These are phyloP conservation scores for Mechanitis messenoides DNA, from an alignment of 2,888 invertebrate species.

Conservation along the genomic window DNA sequence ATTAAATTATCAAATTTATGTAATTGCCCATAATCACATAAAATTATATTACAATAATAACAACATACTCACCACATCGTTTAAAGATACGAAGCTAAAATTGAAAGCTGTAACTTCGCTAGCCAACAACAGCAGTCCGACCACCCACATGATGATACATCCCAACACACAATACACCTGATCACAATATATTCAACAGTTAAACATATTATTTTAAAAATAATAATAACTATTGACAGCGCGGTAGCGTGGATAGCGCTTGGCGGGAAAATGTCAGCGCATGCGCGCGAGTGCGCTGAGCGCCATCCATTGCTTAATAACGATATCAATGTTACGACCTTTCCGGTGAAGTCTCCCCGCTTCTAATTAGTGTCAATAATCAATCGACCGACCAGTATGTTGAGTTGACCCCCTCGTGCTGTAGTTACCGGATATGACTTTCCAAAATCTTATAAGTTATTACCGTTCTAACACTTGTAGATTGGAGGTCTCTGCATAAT, in stretches of 20 bases:
- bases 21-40: too few species aligned
- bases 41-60: too few species aligned
- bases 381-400: slow-evolving; percentile 16
- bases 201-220: slow-evolving; percentile 20
- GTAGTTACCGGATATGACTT: slow-evolving; percentile 18
- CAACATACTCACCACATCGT: slow-evolving; percentile 49
- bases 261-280: slow-evolving; percentile 69
- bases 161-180: slow-evolving; percentile 32
- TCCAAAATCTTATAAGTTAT: slow-evolving; percentile 13
- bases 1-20: too few species aligned
- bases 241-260: slow-evolving; percentile 48
- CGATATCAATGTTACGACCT: slow-evolving; percentile 34
- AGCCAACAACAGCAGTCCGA: slow-evolving; percentile 55
- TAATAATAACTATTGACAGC: slow-evolving; percentile 42
- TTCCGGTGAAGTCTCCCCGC: slow-evolving; percentile 25
- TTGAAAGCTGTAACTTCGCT: slow-evolving; percentile 52
- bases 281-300: slow-evolving; percentile 55
- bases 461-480: not conserved
- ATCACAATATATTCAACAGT: slow-evolving; percentile 16
- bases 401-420: slow-evolving; percentile 8
- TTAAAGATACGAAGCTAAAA: slow-evolving; percentile 45
- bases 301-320: slow-evolving; percentile 62
- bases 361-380: slow-evolving; percentile 26
- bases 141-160: slow-evolving; percentile 59
- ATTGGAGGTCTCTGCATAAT: not conserved